These are phyloP conservation scores for Ethmia dodecea DNA, from an alignment of 2,888 invertebrate species.

Conservation along the genomic window DNA sequence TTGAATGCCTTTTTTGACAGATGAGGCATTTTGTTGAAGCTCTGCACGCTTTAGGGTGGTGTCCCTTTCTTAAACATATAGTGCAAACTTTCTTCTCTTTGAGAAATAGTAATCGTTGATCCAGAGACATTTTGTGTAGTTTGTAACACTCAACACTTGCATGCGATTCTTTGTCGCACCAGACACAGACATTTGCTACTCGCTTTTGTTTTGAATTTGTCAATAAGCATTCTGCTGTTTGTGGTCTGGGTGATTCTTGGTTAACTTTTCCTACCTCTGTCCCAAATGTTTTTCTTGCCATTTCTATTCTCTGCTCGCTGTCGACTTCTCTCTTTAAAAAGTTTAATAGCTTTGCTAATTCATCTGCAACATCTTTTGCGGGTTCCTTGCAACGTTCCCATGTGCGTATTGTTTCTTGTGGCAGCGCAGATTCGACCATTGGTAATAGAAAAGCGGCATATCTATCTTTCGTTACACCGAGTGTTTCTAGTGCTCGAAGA, in stretches of 20 bases:
- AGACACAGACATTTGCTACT: background rate
- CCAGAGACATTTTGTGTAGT: background rate
- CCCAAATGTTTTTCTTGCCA: background rate
- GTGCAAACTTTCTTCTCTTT: constrained; percentile 3
- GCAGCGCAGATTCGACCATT: constrained; percentile 13
- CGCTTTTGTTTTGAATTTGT: background rate
- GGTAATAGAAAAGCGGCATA: constrained; percentile 11
- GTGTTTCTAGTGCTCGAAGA: constrained; percentile 8
- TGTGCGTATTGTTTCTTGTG: constrained; percentile 4
- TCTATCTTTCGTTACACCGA: too few species aligned
- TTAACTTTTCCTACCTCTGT: background rate
- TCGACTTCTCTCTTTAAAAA: constrained; percentile 9
- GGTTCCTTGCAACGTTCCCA: constrained; percentile 4
- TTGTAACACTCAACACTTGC: constrained; percentile 5
- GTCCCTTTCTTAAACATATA: constrained; percentile 1
- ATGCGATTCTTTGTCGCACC: constrained; percentile 2
- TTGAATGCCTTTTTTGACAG: background rate
- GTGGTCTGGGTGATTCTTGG: background rate
- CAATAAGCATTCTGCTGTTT: background rate
- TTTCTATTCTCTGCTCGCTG: constrained; percentile 2
- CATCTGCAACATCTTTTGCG: background rate
- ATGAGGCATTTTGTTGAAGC: background rate
- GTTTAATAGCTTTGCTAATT: too few species aligned
- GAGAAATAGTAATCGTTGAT: background rate
- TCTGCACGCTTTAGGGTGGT: constrained; percentile 2